phyloP scores from a whole-genome alignment of 35 echinoderm and acorn worm species.

The Heliocidaris tuberculata region DNA sequence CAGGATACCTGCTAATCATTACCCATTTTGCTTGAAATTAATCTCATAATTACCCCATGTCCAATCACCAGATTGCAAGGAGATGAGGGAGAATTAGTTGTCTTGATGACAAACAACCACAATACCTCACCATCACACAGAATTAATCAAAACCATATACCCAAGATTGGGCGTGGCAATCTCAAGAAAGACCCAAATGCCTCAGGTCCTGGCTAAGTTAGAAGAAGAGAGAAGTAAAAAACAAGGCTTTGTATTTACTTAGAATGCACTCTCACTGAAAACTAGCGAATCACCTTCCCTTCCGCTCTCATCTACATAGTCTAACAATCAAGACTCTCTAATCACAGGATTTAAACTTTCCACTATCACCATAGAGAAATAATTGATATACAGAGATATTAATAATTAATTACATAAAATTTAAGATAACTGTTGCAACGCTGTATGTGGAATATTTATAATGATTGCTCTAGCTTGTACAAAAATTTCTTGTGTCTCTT shows the following conservation, averaged over 20 bases:
- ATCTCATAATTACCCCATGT: constrained; percentile 27
- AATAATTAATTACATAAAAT: no score
- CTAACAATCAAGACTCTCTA: not conserved
- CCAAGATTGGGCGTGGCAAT: constrained; percentile 29
- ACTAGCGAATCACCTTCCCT: constrained; percentile 24
- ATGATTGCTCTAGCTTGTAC: no score
- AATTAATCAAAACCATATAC: constrained; percentile 46
- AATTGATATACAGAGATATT: no score
- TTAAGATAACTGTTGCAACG: no score
- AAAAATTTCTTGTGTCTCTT: no score
- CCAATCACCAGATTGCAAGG: constrained; percentile 11
- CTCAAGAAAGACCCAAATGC: not conserved
- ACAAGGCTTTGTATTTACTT: not conserved
- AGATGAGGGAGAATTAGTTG: not conserved
- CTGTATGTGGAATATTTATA: no score
- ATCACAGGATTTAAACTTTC: no score
- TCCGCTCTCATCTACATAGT: not conserved
- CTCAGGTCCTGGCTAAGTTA: not conserved
- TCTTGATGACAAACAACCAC: constrained; percentile 29
- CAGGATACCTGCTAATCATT: constrained; percentile 18
- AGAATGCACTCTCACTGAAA: not conserved
- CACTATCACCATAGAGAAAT: no score
- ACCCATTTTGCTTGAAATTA: constrained; percentile 16
- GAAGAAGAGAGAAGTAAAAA: not conserved
- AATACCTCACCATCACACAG: not conserved